Base-by-base conservation (phyloP, 2,797 vertebrate species). In the Falco rusticolus region DNA sequence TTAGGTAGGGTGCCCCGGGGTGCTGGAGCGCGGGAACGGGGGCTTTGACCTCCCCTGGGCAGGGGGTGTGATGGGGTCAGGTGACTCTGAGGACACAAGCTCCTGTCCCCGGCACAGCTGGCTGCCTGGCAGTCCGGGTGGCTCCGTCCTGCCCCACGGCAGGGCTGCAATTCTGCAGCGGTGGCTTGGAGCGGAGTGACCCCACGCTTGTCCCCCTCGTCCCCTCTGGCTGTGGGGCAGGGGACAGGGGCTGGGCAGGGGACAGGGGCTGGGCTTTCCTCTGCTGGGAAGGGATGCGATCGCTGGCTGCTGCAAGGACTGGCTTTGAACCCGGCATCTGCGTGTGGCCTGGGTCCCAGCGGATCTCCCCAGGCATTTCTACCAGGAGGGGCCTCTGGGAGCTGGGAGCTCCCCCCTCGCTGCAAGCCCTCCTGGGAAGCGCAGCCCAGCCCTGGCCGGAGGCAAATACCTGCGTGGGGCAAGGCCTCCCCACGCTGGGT, bases 391-490 rank as follows among this genome's bases (percentile, higher is more conserved):
- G 85, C 88, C 72, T 17, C 79, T 60, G 71, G 53, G 34, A 83
- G 71, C 87, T 24, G 31, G 92, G 65, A 95, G 84, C 93, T 69
- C 54, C 71, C 71, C 45, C 34, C 18, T 63, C 3, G 10, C 75
- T 68, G 51, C 78, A n/a, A 91, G 11, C 94, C 85, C 83, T 90
- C 90, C 90, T 84, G 94, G 86, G 90, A 96, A 93, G 94, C 51
- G 3, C 64, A 51, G 41, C 91, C 93, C 94, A 57, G 91, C 94
- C 93, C 91, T 75, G 91, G 57, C 96, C 29, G 45, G 34, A 33
- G 93, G 94, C 93, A 0, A 94, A 95, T 97, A 65, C 94, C 91
- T 94, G 81, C 12, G 45, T 24, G 29, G 94, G 95, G 96, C 96
- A 93, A 63, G 94, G 95, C 77, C 53, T 84, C 93, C 93, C 93